Percentiles rank a stretch among this genome's conserved stretches.
Conservation (phyloP, 1,140 invertebrate genomes). For the Rhagoletis pomonella region DNA sequence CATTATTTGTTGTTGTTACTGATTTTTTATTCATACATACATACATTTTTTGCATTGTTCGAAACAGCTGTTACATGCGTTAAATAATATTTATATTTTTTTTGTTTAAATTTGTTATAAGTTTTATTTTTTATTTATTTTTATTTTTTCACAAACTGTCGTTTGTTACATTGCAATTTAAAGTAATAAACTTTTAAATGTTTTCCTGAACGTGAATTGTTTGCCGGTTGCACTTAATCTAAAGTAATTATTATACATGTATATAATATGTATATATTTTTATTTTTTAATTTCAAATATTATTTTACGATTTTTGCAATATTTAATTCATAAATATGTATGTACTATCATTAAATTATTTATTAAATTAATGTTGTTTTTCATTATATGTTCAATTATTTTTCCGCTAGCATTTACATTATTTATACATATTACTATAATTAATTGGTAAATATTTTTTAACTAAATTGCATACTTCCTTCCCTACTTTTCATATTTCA, state of each 20-base stretch:
- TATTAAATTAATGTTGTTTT: conserved; percentile 27
- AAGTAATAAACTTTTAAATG: conserved; percentile 24
- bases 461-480: conserved; percentile 47
- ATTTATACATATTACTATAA: conserved; percentile 4
- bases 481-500: neutral
- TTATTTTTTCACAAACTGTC: conserved; percentile 14
- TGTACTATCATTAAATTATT: neutral
- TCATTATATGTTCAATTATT: conserved; percentile 35
- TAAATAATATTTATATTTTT: conserved; percentile 3
- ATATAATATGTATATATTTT: neutral
- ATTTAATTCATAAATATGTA: conserved; percentile 1
- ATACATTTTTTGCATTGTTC: conserved; percentile 15
- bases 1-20: conserved; percentile 49
- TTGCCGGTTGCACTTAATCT: conserved; percentile 34
- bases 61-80: conserved; percentile 13
- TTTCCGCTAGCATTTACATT: conserved; percentile 38
- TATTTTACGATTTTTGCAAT: neutral
- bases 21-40: conserved; percentile 29
- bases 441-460: conserved; percentile 44
- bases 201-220: conserved; percentile 49
- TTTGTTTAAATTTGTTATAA: neutral
- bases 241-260: neutral
- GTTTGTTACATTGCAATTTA: conserved; percentile 3
- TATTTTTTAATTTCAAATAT: neutral
- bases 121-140: neutral